phyloP scores from a whole-genome alignment of 2,888 invertebrate species.

The Caenorhabditis sulstoni region DNA sequence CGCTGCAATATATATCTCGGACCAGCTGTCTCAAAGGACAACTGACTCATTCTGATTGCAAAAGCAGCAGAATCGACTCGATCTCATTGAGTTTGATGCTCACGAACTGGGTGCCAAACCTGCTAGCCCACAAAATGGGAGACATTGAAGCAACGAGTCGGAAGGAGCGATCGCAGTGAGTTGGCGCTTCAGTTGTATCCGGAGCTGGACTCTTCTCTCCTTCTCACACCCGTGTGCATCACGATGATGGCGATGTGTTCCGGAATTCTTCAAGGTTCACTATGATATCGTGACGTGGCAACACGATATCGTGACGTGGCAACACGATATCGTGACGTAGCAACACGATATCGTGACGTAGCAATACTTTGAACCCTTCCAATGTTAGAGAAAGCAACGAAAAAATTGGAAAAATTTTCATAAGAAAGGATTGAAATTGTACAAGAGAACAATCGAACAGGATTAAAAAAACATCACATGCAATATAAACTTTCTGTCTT shows the following conservation, averaged over 20 bases:
- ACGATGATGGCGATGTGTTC: constrained; percentile 21
- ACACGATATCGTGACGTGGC: too few relatives aligned
- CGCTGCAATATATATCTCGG: constrained; percentile 13
- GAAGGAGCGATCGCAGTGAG: constrained; percentile 26
- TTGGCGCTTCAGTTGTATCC: constrained; percentile 13
- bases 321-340: too few relatives aligned
- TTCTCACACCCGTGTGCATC: constrained; percentile 14
- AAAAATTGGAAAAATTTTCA: too few relatives aligned
- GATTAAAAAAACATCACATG: too few relatives aligned
- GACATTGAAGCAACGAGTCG: constrained; percentile 26
- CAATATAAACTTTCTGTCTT: too few relatives aligned
- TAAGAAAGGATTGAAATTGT: not conserved
- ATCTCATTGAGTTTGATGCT: constrained; percentile 3
- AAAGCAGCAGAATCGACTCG: constrained; percentile 23
- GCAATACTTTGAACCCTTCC: too few relatives aligned
- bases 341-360: too few relatives aligned
- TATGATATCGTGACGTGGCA: too few relatives aligned
- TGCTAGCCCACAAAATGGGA: constrained; percentile 24
- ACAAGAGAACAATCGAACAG: not conserved
- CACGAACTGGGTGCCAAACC: constrained; percentile 24
- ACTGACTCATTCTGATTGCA: constrained; percentile 11
- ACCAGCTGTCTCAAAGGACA: not conserved
- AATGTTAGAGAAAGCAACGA: too few relatives aligned
- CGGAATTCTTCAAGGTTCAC: too few relatives aligned
- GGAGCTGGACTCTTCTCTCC: too few relatives aligned